Evolutionary conservation across 1,140 invertebrate species (phyloP).

Genomic region (Euwallacea similis): DNA sequence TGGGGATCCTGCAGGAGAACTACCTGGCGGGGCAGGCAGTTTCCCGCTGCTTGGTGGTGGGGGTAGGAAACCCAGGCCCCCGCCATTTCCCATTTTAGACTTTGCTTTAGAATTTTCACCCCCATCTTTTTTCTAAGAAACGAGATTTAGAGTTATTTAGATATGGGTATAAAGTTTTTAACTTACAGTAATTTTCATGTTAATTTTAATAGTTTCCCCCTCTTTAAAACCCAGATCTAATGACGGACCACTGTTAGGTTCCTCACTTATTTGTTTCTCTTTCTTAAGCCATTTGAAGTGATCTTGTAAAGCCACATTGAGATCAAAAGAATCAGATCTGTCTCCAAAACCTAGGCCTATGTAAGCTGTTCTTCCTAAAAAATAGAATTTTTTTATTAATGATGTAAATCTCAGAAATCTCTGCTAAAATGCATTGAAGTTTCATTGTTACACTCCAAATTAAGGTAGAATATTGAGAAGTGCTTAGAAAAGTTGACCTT

Average conservation of each 20-base stretch:
- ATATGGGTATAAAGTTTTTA: not conserved
- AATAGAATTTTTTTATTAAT: not conserved
- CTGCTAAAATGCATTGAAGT: too few species aligned
- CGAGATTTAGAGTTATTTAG: not conserved
- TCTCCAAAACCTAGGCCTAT: conserved; percentile 98
- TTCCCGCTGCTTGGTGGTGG: conserved; percentile 77
- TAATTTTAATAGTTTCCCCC: conserved; percentile 98
- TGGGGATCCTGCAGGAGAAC: conserved; percentile 58
- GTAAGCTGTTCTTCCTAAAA: conserved; percentile 85
- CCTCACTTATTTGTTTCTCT: conserved; percentile 84
- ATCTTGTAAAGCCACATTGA: conserved; percentile 98
- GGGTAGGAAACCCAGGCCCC: conserved; percentile 68
- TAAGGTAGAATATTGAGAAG: too few species aligned
- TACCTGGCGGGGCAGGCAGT: conserved; percentile 72
- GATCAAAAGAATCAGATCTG: conserved; percentile 97
- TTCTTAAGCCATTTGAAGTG: conserved; percentile 98
- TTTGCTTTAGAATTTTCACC: conserved; percentile 61
- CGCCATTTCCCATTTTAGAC: conserved; percentile 48
- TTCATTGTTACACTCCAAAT: too few species aligned
- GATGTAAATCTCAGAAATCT: too few species aligned
- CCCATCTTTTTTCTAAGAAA: conserved; percentile 82
- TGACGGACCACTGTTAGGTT: conserved; percentile 77
- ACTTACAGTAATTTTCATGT: conserved; percentile 94
- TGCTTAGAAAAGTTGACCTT: too few species aligned
- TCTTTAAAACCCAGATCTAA: conserved; percentile 97